Base-by-base conservation (phyloP, 2,113 vertebrate species). In the Hylia prasina region DNA sequence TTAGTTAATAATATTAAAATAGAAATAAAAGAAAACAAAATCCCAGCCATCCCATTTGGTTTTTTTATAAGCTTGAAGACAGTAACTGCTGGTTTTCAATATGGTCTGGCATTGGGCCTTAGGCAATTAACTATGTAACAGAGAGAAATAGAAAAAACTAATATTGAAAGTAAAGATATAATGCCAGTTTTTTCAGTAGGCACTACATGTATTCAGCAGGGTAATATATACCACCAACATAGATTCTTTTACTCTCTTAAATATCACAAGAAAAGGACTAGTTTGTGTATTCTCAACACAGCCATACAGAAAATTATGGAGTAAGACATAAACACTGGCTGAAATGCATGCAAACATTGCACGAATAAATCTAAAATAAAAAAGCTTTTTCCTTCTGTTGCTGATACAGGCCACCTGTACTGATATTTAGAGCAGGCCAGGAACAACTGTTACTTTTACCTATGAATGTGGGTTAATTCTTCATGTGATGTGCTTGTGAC, bases 391-490 rank as follows among this genome's bases (percentile, higher is more conserved):
- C 51, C 25, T 94, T 82, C 47, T 73, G n/a, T 53, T 85, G 87
- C 14, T 76, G 27, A 58, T 68, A 33, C 23, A 64, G 33, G 7
- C 10, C 3, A 13, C 56, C 24, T 2, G 3, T 22, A 20, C 28
- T 58, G 86, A 22, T 69, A 58, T 40, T 87, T 72, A 83, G 87
- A 65, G 24, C 64, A 64, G 58, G 17, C 45, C 51, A 88, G 56
- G 80, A 94, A 61, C 20, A 83, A 56, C 71, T 71, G n/a, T 64
- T 48, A 71, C 22, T 89, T 83, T n/a, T 37, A 71, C n/a, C 48
- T 94, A 14, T 51, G 72, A 79, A 76, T 66, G 44, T 66, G 91
- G 37, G 71, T 80, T 91, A 94, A 69, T 92, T 94, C 64, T 65
- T 90, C 75, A 57, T 87, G 63, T 1, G 0, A 8, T 51, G 37